Conservation (phyloP, 2,888 invertebrate species). For the Lymantria monacha region DNA sequence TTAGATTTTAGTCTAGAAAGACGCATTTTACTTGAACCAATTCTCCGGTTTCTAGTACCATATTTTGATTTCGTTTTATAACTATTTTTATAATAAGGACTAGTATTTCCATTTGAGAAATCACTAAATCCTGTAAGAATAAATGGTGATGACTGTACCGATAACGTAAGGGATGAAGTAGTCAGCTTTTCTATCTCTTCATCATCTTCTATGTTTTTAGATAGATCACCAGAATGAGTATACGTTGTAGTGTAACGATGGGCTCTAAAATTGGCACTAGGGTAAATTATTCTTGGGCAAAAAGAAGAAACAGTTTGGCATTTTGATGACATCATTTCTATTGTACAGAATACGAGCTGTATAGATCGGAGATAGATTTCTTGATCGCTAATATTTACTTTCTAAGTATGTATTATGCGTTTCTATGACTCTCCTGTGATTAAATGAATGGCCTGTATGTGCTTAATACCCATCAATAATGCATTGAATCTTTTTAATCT, state of each 20-base stretch:
- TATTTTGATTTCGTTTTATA: neutral
- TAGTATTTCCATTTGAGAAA: neutral
- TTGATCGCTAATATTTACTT: neutral
- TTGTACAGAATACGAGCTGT: neutral
- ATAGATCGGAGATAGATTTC: neutral
- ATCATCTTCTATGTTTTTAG: neutral
- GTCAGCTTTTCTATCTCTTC: neutral
- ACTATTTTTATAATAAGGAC: neutral
- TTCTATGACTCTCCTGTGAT: neutral
- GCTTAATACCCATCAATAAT: constrained; percentile 1
- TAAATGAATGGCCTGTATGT: neutral
- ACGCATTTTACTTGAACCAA: neutral
- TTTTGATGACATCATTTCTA: neutral
- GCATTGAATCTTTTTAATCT: constrained; percentile 1
- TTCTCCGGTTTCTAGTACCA: neutral
- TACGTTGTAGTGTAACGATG: neutral
- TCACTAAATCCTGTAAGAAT: neutral
- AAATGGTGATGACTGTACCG: neutral
- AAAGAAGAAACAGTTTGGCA: neutral
- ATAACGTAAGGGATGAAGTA: neutral
- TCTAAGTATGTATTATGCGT: neutral
- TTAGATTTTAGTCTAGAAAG: neutral
- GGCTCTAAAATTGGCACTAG: neutral
- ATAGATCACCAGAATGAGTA: neutral
- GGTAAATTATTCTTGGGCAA: neutral